Conservation (phyloP, 2,888 invertebrate genomes). For the Eucera pruinosa region DNA sequence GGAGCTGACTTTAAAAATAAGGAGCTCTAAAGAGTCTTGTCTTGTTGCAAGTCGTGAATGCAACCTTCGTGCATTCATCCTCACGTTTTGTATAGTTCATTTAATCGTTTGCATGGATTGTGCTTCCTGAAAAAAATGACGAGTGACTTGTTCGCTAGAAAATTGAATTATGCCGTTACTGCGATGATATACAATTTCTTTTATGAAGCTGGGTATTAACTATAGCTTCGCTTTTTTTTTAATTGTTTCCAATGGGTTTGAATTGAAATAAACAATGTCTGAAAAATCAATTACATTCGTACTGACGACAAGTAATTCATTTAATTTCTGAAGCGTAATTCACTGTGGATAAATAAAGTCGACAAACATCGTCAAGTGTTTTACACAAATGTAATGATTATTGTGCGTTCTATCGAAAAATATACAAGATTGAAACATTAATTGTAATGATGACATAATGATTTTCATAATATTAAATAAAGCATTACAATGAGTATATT, state of each 20-base stretch:
- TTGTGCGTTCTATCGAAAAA: too few species aligned
- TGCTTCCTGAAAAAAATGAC: slow-evolving; percentile 13
- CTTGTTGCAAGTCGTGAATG: neutral
- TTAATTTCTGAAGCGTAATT: too few species aligned
- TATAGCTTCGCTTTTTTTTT: neutral
- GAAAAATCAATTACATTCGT: neutral
- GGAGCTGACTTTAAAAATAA: neutral
- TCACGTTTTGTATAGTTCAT: neutral
- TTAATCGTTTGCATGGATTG: neutral
- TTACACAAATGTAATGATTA: too few species aligned
- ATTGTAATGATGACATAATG: too few species aligned
- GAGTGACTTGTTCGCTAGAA: neutral
- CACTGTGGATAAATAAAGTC: too few species aligned
- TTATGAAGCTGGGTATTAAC: neutral
- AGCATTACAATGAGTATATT: too few species aligned
- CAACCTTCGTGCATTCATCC: slow-evolving; percentile 17
- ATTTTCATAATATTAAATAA: too few species aligned
- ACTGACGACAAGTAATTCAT: too few species aligned
- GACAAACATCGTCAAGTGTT: too few species aligned
- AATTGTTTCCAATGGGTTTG: neutral
- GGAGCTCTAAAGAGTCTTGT: slow-evolving; percentile 4
- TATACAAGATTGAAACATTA: too few species aligned
- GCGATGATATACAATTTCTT: neutral
- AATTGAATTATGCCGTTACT: slow-evolving; percentile 11
- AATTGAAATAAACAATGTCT: neutral